A percentile compares a stretch with the other conserved stretches of the same genome.
Evolutionary conservation across 2,888 invertebrate species (phyloP).

Genomic region (Dryobotodes eremita): DNA sequence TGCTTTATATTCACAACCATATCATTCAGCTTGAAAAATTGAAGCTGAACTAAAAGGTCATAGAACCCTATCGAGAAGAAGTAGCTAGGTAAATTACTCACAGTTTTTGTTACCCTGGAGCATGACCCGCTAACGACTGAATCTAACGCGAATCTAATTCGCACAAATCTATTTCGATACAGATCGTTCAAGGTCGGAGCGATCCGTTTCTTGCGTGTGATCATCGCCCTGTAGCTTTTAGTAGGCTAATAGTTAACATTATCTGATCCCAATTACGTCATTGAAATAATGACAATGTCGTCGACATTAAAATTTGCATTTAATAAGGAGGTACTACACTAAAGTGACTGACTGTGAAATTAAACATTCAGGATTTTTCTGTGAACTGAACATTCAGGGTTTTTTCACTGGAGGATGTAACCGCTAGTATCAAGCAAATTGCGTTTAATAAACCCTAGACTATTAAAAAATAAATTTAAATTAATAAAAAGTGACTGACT

Average conservation of each 20-base stretch:
- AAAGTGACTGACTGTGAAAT: not conserved
- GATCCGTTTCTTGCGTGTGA: constrained; percentile 43
- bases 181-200: constrained; percentile 66
- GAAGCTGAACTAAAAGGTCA: constrained; percentile 41
- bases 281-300: constrained; percentile 18
- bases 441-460: not conserved
- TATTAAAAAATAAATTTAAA: no score
- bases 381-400: no score
- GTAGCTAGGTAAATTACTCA: constrained; percentile 12
- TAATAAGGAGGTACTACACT: no score
- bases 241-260: constrained; percentile 26
- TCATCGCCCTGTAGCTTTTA: constrained; percentile 27
- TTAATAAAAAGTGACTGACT: no score
- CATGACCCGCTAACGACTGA: constrained; percentile 27
- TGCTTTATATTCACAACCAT: constrained; percentile 7
- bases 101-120: constrained; percentile 29
- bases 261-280: constrained; percentile 36
- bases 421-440: not conserved
- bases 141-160: constrained; percentile 43
- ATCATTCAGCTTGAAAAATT: constrained; percentile 20
- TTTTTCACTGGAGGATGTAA: not conserved
- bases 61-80: constrained; percentile 16
- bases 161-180: constrained; percentile 70
- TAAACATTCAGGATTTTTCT: not conserved
- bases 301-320: constrained; percentile 4